A percentile compares a stretch with the other conserved stretches of the same genome.
phyloP scores from a whole-genome alignment of 2,888 invertebrate genomes.

The Siphonodentalium dalli region DNA sequence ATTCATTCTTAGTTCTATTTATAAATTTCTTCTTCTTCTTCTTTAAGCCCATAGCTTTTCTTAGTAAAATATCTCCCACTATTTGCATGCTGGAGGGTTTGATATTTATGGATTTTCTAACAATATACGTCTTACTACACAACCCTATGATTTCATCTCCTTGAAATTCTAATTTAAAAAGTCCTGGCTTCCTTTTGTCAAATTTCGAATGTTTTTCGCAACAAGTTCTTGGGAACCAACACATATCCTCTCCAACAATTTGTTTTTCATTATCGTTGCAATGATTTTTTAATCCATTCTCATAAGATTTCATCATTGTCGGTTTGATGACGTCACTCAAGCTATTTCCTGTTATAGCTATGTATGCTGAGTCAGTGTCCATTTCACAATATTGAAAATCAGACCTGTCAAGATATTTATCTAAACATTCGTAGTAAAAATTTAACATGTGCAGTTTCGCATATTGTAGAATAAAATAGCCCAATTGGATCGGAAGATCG shows the following conservation, averaged over 20 bases:
- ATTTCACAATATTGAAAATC: no score
- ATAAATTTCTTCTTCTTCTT: not conserved
- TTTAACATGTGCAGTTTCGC: no score
- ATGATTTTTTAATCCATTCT: slow-evolving; percentile 12
- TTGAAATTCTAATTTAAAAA: slow-evolving; percentile 14
- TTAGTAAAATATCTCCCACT: not conserved
- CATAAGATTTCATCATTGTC: slow-evolving; percentile 3
- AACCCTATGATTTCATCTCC: slow-evolving; percentile 11
- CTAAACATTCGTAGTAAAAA: no score
- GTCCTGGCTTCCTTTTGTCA: slow-evolving; percentile 13
- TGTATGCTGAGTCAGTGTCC: slow-evolving; percentile 18
- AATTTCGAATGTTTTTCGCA: slow-evolving; percentile 18
- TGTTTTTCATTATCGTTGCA: slow-evolving; percentile 19
- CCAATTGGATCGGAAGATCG: no score
- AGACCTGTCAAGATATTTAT: no score
- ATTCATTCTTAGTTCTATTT: not conserved
- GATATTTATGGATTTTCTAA: not conserved
- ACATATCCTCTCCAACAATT: slow-evolving; percentile 8
- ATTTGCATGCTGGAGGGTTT: slow-evolving; percentile 4
- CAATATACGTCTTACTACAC: slow-evolving; percentile 5
- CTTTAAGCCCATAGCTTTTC: slow-evolving; percentile 6
- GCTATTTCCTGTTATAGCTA: slow-evolving; percentile 10
- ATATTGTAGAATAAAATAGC: no score
- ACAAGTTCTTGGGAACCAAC: slow-evolving; percentile 20
- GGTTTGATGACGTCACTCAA: slow-evolving; percentile 13